These are phyloP conservation scores for Ifrita kowaldi DNA, from an alignment of 2,113 vertebrate species.

Conservation along the genomic window DNA sequence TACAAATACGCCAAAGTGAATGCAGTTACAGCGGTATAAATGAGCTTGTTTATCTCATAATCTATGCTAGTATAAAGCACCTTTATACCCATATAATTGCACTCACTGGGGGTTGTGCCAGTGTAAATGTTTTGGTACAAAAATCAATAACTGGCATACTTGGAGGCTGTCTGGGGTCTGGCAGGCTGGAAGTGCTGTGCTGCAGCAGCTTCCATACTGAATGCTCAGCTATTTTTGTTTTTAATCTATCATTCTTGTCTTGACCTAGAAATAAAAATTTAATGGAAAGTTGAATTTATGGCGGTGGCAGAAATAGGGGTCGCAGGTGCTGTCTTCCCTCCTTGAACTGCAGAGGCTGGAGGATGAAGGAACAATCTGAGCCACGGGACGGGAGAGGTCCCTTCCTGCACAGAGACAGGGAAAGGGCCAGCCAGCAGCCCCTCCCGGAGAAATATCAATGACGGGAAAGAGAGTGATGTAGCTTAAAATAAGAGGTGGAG, in stretches of 20 bases:
- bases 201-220: background rate
- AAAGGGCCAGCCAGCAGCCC: background rate
- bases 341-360: background rate
- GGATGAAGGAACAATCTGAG: background rate
- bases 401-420: background rate
- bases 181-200: background rate
- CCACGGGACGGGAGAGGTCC: fast-evolving
- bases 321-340: background rate
- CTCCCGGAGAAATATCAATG: fast-evolving
- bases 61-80: constrained; percentile 21
- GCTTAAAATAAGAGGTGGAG: background rate
- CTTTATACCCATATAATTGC: constrained; percentile 14
- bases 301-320: background rate
- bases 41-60: constrained; percentile 21
- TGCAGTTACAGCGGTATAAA: background rate
- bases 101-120: background rate
- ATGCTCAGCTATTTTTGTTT: background rate
- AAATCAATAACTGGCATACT: constrained; percentile 8
- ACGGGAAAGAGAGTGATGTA: background rate
- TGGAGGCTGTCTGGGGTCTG: background rate
- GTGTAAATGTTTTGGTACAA: constrained; percentile 35
- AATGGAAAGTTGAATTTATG: background rate
- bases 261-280: constrained; percentile 26
- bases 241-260: background rate
- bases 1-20: constrained; percentile 20